These are phyloP conservation scores for Drosophila prolongata DNA, from an alignment of 2,888 invertebrate species.

Conservation along the genomic window DNA sequence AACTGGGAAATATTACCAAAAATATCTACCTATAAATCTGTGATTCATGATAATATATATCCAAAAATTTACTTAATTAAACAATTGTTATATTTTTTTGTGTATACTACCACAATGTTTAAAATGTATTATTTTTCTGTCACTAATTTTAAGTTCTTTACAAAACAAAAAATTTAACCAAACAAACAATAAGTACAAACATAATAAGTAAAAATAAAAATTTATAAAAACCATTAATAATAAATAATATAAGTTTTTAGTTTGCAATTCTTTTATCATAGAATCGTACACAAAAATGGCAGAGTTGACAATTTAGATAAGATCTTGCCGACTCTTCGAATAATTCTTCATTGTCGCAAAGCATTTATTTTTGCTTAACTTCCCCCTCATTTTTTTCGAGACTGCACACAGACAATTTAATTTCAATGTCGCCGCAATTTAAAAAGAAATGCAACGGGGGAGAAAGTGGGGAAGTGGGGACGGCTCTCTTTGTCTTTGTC, in stretches of 20 bases:
- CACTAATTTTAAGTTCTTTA: too few species aligned
- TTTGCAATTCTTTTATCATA: neutral
- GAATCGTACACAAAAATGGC: conserved; percentile 8
- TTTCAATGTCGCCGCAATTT: conserved; percentile 70
- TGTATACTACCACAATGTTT: too few species aligned
- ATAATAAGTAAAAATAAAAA: too few species aligned
- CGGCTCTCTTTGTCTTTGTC: conserved; percentile 30
- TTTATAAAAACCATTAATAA: conserved; percentile 1
- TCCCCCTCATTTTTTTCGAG: conserved; percentile 20
- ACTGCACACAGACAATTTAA: conserved; percentile 69
- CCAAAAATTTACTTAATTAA: too few species aligned
- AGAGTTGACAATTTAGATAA: conserved; percentile 26
- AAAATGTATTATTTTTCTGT: too few species aligned
- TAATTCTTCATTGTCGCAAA: conserved; percentile 28
- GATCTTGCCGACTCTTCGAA: conserved; percentile 27
- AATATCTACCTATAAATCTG: too few species aligned
- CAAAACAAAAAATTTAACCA: neutral
- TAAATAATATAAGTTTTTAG: neutral
- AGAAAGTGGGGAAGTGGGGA: conserved; percentile 35
- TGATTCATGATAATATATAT: too few species aligned
- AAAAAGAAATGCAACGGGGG: conserved; percentile 40
- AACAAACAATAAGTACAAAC: too few species aligned
- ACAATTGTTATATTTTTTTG: too few species aligned
- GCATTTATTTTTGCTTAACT: conserved; percentile 10
- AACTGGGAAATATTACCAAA: too few species aligned